Base-by-base conservation (phyloP, 2,888 invertebrate species). In the Ectropis crepuscularia region DNA sequence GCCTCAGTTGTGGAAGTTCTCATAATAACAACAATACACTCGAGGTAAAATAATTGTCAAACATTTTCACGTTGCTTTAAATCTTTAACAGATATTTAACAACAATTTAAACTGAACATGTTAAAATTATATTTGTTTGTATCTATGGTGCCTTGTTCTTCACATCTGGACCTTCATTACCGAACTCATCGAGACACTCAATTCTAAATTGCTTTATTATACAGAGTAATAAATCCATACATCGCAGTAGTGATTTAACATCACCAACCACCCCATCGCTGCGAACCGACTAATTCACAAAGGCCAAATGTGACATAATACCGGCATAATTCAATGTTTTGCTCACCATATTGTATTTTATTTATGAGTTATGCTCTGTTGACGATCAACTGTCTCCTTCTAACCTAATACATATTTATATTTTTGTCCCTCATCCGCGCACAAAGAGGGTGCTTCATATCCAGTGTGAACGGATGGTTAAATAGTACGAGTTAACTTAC, bases 321-420 rank as follows among this genome's bases (percentile, higher is more conserved):
- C 90, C 89, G 74, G 88, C 90, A 92, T 92, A 92, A 92, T 92
- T 91, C 92, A 92, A 92, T 93, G 92, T 93, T 93, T 92, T 93
- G 93, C 92, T 92, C 93, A 93, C 93, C 93, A 93, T 93, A 93
- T 93, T 93, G 92, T 92, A 90, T 89, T 93, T 93, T 93, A 93
- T 93, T 93, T 93, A 93, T 93, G 92, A 92, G 91, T 91, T 89
- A 92, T 92, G 90, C 87, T 74, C 86, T 79, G 87, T 83, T 85
- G 87, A 85, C 75, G 83, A 74, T 81, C 59, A 46, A 73, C 67
- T 71, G 67, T 83, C 88, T 77, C 83, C 83, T 77, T 88, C 73
- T 59, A 74, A 70, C 71, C 63, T 54, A 58, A 63, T 61, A 50
- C 43, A 60, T 48, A 47, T 58, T 59, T 28, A 71, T 85, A 76